Conservation (phyloP, 2,888 invertebrate species). For the Cremastinae sp. region DNA sequence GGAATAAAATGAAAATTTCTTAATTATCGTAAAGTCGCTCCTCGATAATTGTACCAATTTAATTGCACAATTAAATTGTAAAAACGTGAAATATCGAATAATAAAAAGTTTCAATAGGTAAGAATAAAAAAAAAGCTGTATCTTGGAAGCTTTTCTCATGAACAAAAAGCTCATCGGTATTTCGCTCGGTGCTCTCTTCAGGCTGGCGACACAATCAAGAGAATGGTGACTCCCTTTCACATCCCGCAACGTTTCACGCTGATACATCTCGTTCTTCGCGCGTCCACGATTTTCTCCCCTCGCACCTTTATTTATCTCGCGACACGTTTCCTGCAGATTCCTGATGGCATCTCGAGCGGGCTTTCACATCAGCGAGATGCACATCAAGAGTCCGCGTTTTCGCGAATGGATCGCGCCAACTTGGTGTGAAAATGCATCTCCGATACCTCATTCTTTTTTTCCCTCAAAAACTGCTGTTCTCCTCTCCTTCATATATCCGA, state of each 20-base stretch:
- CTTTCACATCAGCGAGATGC: slow-evolving; percentile 60
- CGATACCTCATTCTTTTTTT: slow-evolving; percentile 13
- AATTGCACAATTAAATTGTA: too few species aligned
- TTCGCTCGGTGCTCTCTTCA: slow-evolving; percentile 33
- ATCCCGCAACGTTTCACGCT: slow-evolving; percentile 33
- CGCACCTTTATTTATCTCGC: slow-evolving; percentile 4
- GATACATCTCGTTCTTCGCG: slow-evolving; percentile 21
- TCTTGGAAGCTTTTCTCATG: too few species aligned
- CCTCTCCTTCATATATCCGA: slow-evolving; percentile 14
- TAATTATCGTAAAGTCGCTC: too few species aligned
- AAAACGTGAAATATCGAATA: too few species aligned
- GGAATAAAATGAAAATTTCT: too few species aligned
- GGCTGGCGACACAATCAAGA: slow-evolving; percentile 43
- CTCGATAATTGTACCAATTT: too few species aligned
- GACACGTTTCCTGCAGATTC: too few species aligned
- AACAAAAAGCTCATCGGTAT: too few species aligned
- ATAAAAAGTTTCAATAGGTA: too few species aligned
- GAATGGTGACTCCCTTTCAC: slow-evolving; percentile 33
- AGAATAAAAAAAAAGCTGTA: too few species aligned
- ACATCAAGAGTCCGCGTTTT: slow-evolving; percentile 59
- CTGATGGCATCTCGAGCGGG: slow-evolving; percentile 49
- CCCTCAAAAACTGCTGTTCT: slow-evolving; percentile 14
- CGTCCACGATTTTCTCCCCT: slow-evolving; percentile 25
- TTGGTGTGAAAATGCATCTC: slow-evolving; percentile 55
- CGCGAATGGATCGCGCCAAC: slow-evolving; percentile 56